Evolutionary conservation across 1,140 invertebrate species (phyloP), one percentile per base, ranked within the genome.

Genomic region (Muscidifurax raptorellus): DNA sequence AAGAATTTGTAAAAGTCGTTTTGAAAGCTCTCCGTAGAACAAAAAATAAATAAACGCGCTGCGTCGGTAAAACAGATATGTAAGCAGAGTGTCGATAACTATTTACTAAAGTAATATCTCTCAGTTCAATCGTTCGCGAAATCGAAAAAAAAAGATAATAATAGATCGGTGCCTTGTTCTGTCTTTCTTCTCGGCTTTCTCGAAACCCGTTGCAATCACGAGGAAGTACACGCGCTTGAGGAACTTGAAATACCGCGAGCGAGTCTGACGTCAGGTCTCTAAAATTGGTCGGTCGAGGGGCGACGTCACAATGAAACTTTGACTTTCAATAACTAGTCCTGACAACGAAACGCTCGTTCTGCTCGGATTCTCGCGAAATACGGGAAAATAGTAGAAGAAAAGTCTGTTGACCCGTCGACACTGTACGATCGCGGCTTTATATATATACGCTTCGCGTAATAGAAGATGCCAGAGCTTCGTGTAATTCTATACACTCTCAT

Each of bases 301-400:
- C 66, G 25, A 36, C 72, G 72, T 32, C 36, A 44, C 30, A 75
- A 44, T 75, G 30, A 36, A 36, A 36, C 72, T 40, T 30, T 36
- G 32, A 69, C 30, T 75, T 40, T 75, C 72, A n/a, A n/a, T 59
- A 59, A 59, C 18, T n/a, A 59, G 52, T n/a, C 52, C 18, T 59
- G 6, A n/a, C 52, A 59, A 59, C 22, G 18, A 59, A 59, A 59
- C 44, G 44, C 44, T 47, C 44, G 44, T 36, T 36, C 32, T 36
- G 13, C 10, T 12, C 44, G 10, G 5, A 47, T 47, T 13, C 44
- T 13, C 44, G 44, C 12, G 15, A 47, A 47, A 47, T 15, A 47
- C 12, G 15, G 12, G 52, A 59, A 18, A 59, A 59, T 3, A n/a
- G 6, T 6, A 40, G 36, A 40, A 59, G 52, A 22, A 59, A 59